phyloP scores from a whole-genome alignment of 92 coral and sea anemone species.

The Muricea muricata region DNA sequence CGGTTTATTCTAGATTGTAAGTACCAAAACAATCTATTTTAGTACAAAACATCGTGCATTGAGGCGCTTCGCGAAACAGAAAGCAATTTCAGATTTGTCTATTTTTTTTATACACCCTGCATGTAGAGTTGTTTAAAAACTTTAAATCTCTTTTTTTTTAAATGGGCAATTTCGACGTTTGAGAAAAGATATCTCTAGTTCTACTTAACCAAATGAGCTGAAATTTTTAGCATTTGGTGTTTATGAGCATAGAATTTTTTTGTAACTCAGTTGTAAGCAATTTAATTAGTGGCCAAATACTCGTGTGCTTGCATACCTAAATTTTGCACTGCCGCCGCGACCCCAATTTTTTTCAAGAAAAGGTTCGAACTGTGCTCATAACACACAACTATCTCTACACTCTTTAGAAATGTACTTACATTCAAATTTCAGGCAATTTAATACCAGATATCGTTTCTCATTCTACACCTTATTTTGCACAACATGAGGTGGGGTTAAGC shows the following conservation, averaged over 20 bases:
- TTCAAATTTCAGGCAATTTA: constrained; percentile 35
- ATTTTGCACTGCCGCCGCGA: constrained; percentile 26
- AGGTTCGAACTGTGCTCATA: constrained; percentile 55
- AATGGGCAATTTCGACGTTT: constrained; percentile 31
- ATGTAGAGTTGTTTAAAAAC: constrained; percentile 28
- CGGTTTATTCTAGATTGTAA: no score
- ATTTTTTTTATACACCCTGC: no score
- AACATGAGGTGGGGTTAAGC: constrained; percentile 42
- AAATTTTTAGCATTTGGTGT: constrained; percentile 48
- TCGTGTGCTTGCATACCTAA: neutral
- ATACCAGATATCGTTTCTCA: constrained; percentile 55
- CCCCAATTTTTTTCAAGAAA: constrained; percentile 27
- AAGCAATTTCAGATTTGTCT: no score
- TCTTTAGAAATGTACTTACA: constrained; percentile 16
- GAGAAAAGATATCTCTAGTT: constrained; percentile 61
- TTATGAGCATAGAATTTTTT: constrained; percentile 36
- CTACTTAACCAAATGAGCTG: constrained; percentile 48
- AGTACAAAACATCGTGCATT: no score
- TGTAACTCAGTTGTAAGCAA: constrained; percentile 25
- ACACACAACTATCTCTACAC: constrained; percentile 42
- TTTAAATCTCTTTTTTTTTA: constrained; percentile 44
- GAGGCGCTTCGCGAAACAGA: no score
- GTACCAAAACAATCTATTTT: no score
- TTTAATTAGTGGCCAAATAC: constrained; percentile 26
- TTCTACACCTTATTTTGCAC: constrained; percentile 35